These are phyloP conservation scores for Trisateles emortualis DNA, from an alignment of 2,888 invertebrate species.

Conservation along the genomic window DNA sequence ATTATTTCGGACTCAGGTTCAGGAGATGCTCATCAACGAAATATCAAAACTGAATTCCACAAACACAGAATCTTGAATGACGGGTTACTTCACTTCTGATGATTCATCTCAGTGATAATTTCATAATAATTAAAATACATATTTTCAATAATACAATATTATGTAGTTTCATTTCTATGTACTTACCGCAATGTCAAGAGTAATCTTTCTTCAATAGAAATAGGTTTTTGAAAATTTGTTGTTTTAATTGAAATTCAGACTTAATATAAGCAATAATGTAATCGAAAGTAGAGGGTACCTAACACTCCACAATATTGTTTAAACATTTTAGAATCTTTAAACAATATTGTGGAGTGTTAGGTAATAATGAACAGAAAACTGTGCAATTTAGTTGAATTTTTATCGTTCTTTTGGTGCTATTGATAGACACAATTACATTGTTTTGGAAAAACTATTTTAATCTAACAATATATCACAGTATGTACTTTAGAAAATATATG, in stretches of 20 bases:
- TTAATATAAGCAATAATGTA: slow-evolving; percentile 19
- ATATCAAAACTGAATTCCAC: slow-evolving; percentile 16
- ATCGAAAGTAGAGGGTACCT: slow-evolving; percentile 26
- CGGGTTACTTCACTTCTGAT: slow-evolving; percentile 23
- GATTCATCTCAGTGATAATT: slow-evolving; percentile 23
- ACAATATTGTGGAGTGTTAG: too few relatives aligned
- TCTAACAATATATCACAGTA: too few relatives aligned
- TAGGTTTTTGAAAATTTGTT: slow-evolving; percentile 15
- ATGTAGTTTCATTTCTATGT: slow-evolving; percentile 22
- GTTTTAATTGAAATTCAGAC: slow-evolving; percentile 18
- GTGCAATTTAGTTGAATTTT: too few relatives aligned
- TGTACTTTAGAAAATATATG: too few relatives aligned
- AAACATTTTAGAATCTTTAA: slow-evolving; percentile 25
- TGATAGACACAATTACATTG: too few relatives aligned
- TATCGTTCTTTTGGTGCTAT: too few relatives aligned
- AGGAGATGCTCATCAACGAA: slow-evolving; percentile 24
- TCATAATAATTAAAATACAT: slow-evolving; percentile 26
- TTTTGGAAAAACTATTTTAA: too few relatives aligned
- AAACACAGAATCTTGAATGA: slow-evolving; percentile 20
- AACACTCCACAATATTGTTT: slow-evolving; percentile 28
- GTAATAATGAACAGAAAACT: too few relatives aligned
- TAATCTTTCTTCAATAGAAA: slow-evolving; percentile 20
- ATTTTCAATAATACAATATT: slow-evolving; percentile 18
- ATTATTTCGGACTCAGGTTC: slow-evolving; percentile 22
- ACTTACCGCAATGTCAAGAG: slow-evolving; percentile 21